Evolutionary conservation across 2,888 invertebrate species (phyloP).

Genomic region (Herminia tarsipennalis): DNA sequence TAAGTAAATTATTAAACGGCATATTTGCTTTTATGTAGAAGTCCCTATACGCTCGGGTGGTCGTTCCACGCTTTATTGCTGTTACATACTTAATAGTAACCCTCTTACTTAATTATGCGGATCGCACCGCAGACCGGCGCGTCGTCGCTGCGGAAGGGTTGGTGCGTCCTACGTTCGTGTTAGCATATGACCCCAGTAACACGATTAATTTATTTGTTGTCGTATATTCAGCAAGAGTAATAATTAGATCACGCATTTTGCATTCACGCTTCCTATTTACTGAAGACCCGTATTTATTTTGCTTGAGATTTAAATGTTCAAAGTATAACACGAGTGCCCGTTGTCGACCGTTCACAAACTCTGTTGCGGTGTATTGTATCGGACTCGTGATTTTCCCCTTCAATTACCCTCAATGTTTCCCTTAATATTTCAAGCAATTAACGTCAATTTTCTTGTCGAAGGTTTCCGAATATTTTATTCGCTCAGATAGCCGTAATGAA

Average conservation of each 20-base stretch:
- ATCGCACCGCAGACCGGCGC: conserved; percentile 62
- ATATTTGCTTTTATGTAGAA: conserved; percentile 67
- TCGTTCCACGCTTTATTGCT: conserved; percentile 72
- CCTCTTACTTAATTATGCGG: conserved; percentile 82
- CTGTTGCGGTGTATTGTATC: conserved; percentile 31
- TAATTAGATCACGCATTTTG: conserved; percentile 57
- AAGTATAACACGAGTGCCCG: conserved; percentile 15
- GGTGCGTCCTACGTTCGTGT: conserved; percentile 58
- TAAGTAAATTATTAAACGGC: conserved; percentile 61
- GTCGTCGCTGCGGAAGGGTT: conserved; percentile 59
- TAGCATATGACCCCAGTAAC: conserved; percentile 68
- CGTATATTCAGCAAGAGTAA: conserved; percentile 57
- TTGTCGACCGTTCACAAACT: conserved; percentile 21
- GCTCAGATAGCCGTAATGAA: conserved; percentile 47
- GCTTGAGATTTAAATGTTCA: conserved; percentile 23
- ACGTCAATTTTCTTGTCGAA: conserved; percentile 56
- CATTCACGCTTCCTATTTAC: conserved; percentile 35
- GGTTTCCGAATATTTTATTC: conserved; percentile 50
- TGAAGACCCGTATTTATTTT: conserved; percentile 34
- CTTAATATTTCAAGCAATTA: conserved; percentile 60
- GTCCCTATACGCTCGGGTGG: conserved; percentile 60
- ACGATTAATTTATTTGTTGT: conserved; percentile 72
- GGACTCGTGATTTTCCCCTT: conserved; percentile 48
- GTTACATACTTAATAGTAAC: conserved; percentile 80
- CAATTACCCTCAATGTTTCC: conserved; percentile 53